Percentiles rank a stretch among this genome's conserved stretches.
Evolutionary conservation across 2,797 vertebrate species (phyloP).

Genomic region (Pantherophis alleghaniensis): DNA sequence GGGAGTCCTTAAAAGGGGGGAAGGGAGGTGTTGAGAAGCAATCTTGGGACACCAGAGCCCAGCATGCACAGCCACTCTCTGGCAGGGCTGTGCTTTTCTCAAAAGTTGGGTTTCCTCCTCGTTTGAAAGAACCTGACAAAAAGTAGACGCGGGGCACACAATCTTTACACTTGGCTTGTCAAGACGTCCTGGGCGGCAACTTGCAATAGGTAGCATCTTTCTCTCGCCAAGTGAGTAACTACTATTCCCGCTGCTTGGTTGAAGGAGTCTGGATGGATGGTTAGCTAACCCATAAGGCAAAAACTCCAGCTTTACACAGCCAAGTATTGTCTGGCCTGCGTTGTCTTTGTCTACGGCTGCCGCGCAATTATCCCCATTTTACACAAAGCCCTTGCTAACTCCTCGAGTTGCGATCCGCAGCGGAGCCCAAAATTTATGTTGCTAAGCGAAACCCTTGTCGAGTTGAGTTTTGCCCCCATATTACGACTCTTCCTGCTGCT

Average conservation of each 20-base stretch:
- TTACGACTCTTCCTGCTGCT: background rate
- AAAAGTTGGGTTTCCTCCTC: too few relatives aligned
- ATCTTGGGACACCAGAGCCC: background rate
- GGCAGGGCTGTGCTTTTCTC: too few relatives aligned
- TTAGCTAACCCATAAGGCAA: background rate
- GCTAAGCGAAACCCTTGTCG: background rate
- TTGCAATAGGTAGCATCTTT: background rate
- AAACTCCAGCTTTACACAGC: background rate
- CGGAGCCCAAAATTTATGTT: background rate
- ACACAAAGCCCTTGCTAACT: background rate
- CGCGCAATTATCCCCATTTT: background rate
- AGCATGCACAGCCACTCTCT: background rate
- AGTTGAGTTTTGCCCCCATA: background rate
- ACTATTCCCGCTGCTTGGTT: background rate
- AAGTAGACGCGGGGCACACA: rapidly evolving
- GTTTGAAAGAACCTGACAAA: background rate
- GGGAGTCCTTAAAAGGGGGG: background rate
- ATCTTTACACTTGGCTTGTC: background rate
- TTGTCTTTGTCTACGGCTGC: background rate
- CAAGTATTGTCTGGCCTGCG: background rate
- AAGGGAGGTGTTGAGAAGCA: background rate
- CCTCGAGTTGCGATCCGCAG: background rate
- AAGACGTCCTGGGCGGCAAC: too few relatives aligned
- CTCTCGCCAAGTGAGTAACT: background rate
- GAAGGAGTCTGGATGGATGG: background rate